Conservation (phyloP, 2,888 invertebrate species). For the Heliconius ethilla region DNA sequence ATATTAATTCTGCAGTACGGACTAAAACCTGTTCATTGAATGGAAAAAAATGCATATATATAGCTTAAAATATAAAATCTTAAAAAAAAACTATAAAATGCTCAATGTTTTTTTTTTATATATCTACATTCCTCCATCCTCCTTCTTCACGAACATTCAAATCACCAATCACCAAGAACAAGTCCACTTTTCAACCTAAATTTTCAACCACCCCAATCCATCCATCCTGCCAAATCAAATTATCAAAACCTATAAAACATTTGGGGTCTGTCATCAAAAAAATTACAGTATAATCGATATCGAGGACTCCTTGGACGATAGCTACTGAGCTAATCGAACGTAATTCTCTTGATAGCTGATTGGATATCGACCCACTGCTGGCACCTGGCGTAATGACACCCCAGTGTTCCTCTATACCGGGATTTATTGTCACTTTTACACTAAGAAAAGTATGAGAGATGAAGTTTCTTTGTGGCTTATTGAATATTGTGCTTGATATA, state of each 20-base stretch:
- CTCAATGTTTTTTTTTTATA: too few relatives aligned
- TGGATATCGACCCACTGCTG: conserved; percentile 74
- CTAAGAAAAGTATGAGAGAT: conserved; percentile 14
- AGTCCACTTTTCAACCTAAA: not conserved
- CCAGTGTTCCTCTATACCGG: conserved; percentile 53
- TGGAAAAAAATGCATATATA: too few relatives aligned
- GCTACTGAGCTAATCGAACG: conserved; percentile 68
- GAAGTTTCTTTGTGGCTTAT: not conserved
- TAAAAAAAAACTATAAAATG: too few relatives aligned
- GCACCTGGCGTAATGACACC: conserved; percentile 54
- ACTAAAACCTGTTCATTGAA: too few relatives aligned
- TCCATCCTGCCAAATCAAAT: not conserved
- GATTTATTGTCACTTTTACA: conserved; percentile 18
- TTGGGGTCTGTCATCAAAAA: not conserved
- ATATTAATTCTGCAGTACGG: too few relatives aligned
- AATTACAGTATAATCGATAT: conserved; percentile 49
- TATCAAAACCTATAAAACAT: conserved; percentile 8
- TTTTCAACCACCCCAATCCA: not conserved
- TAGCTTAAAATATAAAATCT: too few relatives aligned
- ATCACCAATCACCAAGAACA: not conserved
- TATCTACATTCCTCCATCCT: too few relatives aligned
- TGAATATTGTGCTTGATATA: not conserved
- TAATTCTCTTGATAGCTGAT: conserved; percentile 70
- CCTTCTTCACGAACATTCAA: not conserved
- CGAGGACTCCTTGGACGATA: conserved; percentile 60